Evolutionary conservation across 2,797 vertebrate species (phyloP).

Genomic region (Gorsachius magnificus): DNA sequence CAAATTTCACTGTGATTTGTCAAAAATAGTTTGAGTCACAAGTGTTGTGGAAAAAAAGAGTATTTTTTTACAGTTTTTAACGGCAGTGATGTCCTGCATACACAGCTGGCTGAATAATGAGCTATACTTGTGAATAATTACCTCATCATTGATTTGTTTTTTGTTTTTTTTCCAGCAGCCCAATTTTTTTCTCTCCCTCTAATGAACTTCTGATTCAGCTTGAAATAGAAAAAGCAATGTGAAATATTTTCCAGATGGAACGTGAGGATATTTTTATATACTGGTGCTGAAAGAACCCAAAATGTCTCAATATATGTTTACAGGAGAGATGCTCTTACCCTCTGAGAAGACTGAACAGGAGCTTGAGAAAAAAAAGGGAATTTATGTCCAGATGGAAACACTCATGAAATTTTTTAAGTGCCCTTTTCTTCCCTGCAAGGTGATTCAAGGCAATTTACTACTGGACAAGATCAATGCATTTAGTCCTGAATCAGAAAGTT

Average conservation of each 20-base stretch:
- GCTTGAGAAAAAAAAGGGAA: background rate
- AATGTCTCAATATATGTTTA: background rate
- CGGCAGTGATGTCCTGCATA: background rate
- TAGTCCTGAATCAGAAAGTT: background rate
- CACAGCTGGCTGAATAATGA: conserved; percentile 13
- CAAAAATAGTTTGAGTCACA: background rate
- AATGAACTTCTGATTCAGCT: background rate
- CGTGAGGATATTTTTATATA: background rate
- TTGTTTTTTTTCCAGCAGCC: background rate
- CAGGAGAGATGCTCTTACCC: background rate
- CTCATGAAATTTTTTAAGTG: background rate
- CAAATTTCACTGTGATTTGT: background rate
- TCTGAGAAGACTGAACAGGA: background rate
- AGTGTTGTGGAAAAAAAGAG: background rate
- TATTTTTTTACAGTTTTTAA: background rate
- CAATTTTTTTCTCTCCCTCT: background rate
- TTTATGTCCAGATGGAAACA: background rate
- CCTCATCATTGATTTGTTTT: background rate
- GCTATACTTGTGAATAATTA: conserved; percentile 15
- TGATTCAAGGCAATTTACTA: background rate
- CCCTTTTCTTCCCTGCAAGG: background rate
- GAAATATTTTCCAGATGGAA: conserved; percentile 31
- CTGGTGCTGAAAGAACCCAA: background rate
- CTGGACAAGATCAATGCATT: background rate
- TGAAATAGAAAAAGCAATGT: conserved; percentile 11